A percentile compares a stretch with the other conserved stretches of the same genome.
Conservation (phyloP, 2,797 vertebrate species). For the Sebastiscus albofasciatus region DNA sequence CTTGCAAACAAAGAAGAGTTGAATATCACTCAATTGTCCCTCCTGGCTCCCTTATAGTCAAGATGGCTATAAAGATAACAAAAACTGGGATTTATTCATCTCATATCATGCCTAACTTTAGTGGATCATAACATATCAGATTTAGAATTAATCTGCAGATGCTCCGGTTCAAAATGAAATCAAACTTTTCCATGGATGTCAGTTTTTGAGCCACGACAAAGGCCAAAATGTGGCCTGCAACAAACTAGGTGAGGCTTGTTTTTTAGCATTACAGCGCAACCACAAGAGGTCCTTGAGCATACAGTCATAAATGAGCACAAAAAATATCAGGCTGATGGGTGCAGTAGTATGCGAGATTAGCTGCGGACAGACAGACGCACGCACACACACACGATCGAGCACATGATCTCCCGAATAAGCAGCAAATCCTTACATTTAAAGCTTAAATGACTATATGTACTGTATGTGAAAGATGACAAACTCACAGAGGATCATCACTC, state of each 20-base stretch:
- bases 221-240: rapidly evolving
- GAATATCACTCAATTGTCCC: not conserved
- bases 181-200: too few relatives aligned
- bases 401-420: not conserved
- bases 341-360: not conserved
- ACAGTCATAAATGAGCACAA: not conserved
- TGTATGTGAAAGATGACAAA: not conserved
- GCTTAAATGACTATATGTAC: not conserved
- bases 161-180: too few relatives aligned
- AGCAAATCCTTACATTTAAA: not conserved
- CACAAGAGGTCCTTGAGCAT: not conserved
- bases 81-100: too few relatives aligned
- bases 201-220: too few relatives aligned
- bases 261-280: too few relatives aligned
- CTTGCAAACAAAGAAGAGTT: not conserved
- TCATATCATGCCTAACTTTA: too few relatives aligned
- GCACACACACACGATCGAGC: not conserved
- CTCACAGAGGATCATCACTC: not conserved
- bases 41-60: too few relatives aligned
- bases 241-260: too few relatives aligned
- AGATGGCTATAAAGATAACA: too few relatives aligned
- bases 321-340: rapidly evolving
- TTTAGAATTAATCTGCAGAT: too few relatives aligned
- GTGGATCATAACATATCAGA: too few relatives aligned
- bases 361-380: not conserved